Evolutionary conservation across 1,140 invertebrate genomes (phyloP), one percentile per base, ranked within the genome.

Genomic region (Meloidogyne chitwoodi): DNA sequence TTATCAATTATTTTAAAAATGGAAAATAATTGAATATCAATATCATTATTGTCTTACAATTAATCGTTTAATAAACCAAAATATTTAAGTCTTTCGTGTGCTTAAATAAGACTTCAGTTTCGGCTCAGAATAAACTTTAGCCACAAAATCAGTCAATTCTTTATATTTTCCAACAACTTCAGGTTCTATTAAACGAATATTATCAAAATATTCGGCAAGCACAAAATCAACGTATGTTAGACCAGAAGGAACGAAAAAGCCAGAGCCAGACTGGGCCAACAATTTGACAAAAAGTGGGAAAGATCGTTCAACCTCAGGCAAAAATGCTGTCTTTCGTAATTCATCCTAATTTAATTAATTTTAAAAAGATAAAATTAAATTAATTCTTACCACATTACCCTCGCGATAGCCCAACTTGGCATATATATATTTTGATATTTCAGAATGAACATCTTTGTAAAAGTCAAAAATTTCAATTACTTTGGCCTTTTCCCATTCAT

Each of bases 401-500:
- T 76, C 74, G 1, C 31, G 69, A 10, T 10, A 22, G 14, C 75
- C 75, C 14, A 78, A 26, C 27, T 74, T 75, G 27, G 19, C 31
- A 11, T 38, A 78, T 2, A 77, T 5, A 34, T 62, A 78, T 41
- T 44, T 44, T 22, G 22, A 8, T 11, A 74, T 16, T 78, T 74
- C 75, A n/a, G 22, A 22, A n/a, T 64, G 26, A 10, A 62, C 56
- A 27, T 77, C 73, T 44, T 67, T 77, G 22, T 76, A 44, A 29
- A 77, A 76, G 5, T 77, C 48, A 38, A 76, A 44, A 34, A 79
- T 69, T 29, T 79, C 77, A 78, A 62, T 26, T 11, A 80, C 67
- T 44, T 79, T 79, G 22, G 77, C 79, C 71, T 79, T 56, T 27
- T 79, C 77, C 77, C 77, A 79, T 29, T 79, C 77, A 41, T 80